phyloP scores from a whole-genome alignment of 2,888 invertebrate genomes.

The Brachycybe producta region DNA sequence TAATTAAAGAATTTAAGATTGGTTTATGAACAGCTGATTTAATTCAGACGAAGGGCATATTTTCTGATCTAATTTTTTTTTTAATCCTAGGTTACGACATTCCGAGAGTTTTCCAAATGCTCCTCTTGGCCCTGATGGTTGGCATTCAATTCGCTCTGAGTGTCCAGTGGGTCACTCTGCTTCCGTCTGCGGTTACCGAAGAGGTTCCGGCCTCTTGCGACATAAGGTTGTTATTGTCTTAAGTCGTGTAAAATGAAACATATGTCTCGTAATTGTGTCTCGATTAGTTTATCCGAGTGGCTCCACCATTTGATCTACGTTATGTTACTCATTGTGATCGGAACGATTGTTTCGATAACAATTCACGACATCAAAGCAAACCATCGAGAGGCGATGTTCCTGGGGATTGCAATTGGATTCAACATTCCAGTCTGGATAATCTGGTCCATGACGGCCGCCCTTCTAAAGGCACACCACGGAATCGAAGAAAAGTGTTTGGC shows the following conservation, averaged over 20 bases:
- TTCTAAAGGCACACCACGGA: not conserved
- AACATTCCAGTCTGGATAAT: slow-evolving; percentile 18
- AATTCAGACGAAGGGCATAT: not conserved
- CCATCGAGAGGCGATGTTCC: slow-evolving; percentile 18
- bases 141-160: slow-evolving; percentile 16
- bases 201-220: slow-evolving; percentile 1
- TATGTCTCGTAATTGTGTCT: no score
- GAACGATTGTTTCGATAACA: slow-evolving; percentile 3
- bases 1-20: no score
- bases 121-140: slow-evolving; percentile 9
- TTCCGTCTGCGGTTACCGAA: not conserved
- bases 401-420: slow-evolving; percentile 17
- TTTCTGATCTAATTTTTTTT: no score
- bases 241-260: no score
- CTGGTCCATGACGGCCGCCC: slow-evolving; percentile 7
- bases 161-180: slow-evolving; percentile 13
- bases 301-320: slow-evolving; percentile 16
- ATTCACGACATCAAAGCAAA: slow-evolving; percentile 14
- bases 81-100: slow-evolving; percentile 7
- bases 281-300: slow-evolving; percentile 14
- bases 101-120: slow-evolving; percentile 10
- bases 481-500: slow-evolving; percentile 18
- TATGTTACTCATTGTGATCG: slow-evolving; percentile 14
- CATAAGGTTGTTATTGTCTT: slow-evolving; percentile 10
- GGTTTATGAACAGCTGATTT: no score